phyloP scores from a whole-genome alignment of 2,113 vertebrate species.

The Microcebus tavaratra region DNA sequence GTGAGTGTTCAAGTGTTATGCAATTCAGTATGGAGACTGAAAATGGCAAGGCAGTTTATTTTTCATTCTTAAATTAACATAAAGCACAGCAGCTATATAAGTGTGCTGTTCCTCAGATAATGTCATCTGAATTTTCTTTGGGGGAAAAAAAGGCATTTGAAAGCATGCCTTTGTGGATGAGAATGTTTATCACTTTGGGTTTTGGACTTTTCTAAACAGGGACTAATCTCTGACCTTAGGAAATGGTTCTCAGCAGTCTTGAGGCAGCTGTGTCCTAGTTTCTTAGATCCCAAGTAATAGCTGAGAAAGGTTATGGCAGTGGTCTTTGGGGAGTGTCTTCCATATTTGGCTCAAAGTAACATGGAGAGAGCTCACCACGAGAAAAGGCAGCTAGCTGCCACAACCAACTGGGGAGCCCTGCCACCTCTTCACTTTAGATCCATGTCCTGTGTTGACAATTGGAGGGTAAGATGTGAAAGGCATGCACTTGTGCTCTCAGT shows the following conservation, averaged over 20 bases:
- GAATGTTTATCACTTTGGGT: not conserved
- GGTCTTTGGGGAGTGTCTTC: not conserved
- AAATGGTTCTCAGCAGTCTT: not conserved
- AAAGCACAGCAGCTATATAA: constrained; percentile 45
- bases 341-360: not conserved
- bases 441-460: not conserved
- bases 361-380: not conserved
- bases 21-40: not conserved
- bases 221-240: not conserved
- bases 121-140: constrained; percentile 37
- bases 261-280: not conserved
- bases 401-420: not conserved
- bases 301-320: not conserved
- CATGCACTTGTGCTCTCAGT: not conserved
- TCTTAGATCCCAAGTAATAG: not conserved
- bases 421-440: not conserved
- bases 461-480: not conserved
- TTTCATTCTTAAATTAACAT: constrained; percentile 53
- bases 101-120: constrained; percentile 8
- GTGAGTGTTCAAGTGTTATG: not conserved
- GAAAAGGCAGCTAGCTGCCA: not conserved
- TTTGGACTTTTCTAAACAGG: not conserved
- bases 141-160: not conserved
- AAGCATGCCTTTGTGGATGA: not conserved
- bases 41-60: constrained; percentile 1